A percentile compares a stretch with the other conserved stretches of the same genome.
These are phyloP conservation scores for Ophion slaviceki DNA, from an alignment of 2,888 invertebrate species.

Conservation along the genomic window DNA sequence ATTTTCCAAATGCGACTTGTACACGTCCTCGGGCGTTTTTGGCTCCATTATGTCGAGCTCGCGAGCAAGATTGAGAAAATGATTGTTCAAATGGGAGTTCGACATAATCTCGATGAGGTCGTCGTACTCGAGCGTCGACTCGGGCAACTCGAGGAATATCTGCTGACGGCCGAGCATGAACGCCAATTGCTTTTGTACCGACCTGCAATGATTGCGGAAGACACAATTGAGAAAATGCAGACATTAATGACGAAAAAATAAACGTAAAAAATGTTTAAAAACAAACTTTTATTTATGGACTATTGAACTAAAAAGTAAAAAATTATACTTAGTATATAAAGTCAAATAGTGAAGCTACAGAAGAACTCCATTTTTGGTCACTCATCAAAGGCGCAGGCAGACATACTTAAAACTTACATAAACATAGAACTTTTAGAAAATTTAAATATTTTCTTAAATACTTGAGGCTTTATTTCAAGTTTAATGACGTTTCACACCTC, in stretches of 20 bases:
- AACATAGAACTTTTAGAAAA: too few species aligned
- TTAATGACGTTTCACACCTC: too few species aligned
- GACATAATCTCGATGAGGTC: constrained; percentile 95
- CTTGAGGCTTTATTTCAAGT: too few species aligned
- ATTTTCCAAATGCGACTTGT: constrained; percentile 98
- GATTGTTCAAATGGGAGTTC: constrained; percentile 96
- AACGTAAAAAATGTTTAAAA: too few species aligned
- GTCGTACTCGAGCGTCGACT: constrained; percentile 88
- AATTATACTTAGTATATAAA: too few species aligned
- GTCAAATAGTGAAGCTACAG: too few species aligned
- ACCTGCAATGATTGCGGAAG: constrained; percentile 84
- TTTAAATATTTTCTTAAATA: too few species aligned
- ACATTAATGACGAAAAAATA: not conserved
- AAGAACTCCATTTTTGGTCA: too few species aligned
- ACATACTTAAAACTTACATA: too few species aligned
- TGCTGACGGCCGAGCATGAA: constrained; percentile 98
- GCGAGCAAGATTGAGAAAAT: constrained; percentile 96
- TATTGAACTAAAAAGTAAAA: too few species aligned
- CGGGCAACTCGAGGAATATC: constrained; percentile 91
- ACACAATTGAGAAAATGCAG: not conserved
- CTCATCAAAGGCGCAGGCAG: too few species aligned
- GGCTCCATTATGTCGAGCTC: constrained; percentile 99
- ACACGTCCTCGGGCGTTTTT: constrained; percentile 99
- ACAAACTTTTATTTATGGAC: too few species aligned
- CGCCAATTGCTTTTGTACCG: constrained; percentile 96